A percentile compares a stretch with the other conserved stretches of the same genome.
Conservation (phyloP, 92 coral and sea anemone species). For the Scolanthus callimorphus region DNA sequence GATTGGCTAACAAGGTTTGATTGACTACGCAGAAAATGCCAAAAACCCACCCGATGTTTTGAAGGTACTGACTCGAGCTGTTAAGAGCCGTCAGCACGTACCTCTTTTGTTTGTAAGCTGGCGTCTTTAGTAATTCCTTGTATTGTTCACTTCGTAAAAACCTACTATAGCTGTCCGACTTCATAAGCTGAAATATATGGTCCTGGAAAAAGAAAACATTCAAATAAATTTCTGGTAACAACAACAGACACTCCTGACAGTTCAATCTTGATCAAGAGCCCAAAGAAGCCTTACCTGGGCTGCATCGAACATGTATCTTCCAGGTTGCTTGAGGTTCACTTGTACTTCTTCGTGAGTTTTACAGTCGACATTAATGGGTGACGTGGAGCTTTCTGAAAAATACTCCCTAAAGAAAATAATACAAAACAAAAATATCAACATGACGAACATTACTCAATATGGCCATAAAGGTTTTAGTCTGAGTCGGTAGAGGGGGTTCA, state of each 20-base stretch:
- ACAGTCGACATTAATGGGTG: constrained; percentile 93
- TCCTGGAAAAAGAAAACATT: constrained; percentile 37
- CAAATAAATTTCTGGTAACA: too few relatives aligned
- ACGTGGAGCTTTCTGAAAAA: constrained; percentile 77
- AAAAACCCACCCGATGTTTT: too few relatives aligned
- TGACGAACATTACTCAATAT: too few relatives aligned
- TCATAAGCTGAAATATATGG: constrained; percentile 96
- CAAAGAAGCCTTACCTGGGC: constrained; percentile 82
- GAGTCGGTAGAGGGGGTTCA: too few relatives aligned
- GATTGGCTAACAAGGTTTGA: too few relatives aligned
- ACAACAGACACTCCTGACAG: too few relatives aligned
- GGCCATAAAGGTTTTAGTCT: too few relatives aligned
- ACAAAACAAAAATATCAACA: background rate
- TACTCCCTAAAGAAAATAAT: constrained; percentile 62
- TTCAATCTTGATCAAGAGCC: too few relatives aligned
- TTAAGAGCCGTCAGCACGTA: too few relatives aligned
- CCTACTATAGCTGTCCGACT: constrained; percentile 97
- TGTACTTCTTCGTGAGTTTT: constrained; percentile 89
- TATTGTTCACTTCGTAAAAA: constrained; percentile 93
- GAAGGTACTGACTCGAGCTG: too few relatives aligned
- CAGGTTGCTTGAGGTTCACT: constrained; percentile 71
- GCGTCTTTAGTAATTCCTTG: constrained; percentile 83
- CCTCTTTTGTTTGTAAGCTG: constrained; percentile 78
- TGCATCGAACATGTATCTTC: constrained; percentile 88
- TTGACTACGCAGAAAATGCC: too few relatives aligned